phyloP scores from a whole-genome alignment of 2,113 vertebrate species.

The Gorsachius goisagi region DNA sequence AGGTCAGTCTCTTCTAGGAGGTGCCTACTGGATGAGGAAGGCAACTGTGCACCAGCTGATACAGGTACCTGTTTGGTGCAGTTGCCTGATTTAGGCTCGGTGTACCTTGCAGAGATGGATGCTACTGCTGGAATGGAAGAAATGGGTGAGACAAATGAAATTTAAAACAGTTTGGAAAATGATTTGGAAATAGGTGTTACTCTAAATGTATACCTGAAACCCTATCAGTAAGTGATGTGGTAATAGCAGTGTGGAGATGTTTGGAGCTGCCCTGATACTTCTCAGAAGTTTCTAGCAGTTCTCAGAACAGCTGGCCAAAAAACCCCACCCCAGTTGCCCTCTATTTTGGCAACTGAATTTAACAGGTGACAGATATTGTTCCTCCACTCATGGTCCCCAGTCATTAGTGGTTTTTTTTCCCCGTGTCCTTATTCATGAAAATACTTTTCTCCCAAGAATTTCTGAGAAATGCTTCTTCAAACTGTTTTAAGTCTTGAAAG shows the following conservation, averaged over 20 bases:
- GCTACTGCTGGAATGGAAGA: not conserved
- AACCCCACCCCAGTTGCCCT: not conserved
- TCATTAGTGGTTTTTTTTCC: not conserved
- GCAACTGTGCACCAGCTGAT: not conserved
- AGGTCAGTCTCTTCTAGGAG: not conserved
- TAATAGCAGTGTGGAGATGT: not conserved
- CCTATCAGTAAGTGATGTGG: not conserved
- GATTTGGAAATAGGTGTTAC: not conserved
- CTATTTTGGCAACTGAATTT: not conserved
- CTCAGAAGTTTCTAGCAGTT: not conserved
- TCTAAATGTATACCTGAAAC: not conserved
- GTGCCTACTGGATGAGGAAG: not conserved
- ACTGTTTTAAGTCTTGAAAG: not conserved
- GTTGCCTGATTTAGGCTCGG: not conserved
- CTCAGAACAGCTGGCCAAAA: not conserved
- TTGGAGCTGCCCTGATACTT: not conserved
- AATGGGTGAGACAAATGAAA: not conserved
- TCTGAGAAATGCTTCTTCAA: not conserved
- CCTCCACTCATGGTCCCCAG: not conserved
- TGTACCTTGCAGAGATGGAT: not conserved
- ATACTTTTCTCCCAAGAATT: not conserved
- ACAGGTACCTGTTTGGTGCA: not conserved
- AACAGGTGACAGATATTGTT: not conserved
- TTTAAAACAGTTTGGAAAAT: not conserved
- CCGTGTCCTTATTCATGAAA: not conserved